Evolutionary conservation across 2,888 invertebrate species (phyloP).

Genomic region (Arctia plantaginis): DNA sequence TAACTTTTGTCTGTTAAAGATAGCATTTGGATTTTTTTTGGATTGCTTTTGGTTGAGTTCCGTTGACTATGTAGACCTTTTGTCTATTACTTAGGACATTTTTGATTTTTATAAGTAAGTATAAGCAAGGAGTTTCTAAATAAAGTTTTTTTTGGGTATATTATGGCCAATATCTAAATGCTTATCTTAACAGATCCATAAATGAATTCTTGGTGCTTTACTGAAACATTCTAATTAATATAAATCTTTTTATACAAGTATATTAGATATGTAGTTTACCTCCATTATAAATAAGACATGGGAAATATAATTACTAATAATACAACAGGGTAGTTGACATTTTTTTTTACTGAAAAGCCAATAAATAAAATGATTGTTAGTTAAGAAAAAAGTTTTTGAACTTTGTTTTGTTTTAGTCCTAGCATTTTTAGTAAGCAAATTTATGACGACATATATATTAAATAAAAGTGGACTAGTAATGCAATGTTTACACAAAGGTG

Average conservation of each 20-base stretch:
- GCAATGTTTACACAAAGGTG: neutral
- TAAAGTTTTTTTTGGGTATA: no score
- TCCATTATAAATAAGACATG: constrained; percentile 1
- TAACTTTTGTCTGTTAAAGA: neutral
- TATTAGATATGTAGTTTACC: constrained; percentile 6
- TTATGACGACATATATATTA: neutral
- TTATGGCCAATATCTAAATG: neutral
- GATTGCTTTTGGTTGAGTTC: neutral
- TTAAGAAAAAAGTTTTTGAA: neutral
- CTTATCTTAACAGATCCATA: neutral
- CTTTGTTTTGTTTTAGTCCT: neutral
- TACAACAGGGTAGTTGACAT: constrained; percentile 8
- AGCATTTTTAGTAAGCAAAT: neutral
- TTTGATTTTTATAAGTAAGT: no score
- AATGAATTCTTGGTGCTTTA: constrained; percentile 12
- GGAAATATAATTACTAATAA: constrained; percentile 2
- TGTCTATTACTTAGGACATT: neutral
- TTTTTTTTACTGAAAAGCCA: neutral
- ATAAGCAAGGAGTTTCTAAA: neutral
- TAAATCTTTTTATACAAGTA: constrained; percentile 1
- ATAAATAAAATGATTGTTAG: neutral
- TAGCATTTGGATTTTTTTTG: neutral
- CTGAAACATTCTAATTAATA: neutral
- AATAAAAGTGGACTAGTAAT: neutral
- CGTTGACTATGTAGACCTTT: neutral